Percentiles rank a stretch among this genome's conserved stretches.
Evolutionary conservation across 2,797 vertebrate species (phyloP).

Genomic region (Anas acuta): DNA sequence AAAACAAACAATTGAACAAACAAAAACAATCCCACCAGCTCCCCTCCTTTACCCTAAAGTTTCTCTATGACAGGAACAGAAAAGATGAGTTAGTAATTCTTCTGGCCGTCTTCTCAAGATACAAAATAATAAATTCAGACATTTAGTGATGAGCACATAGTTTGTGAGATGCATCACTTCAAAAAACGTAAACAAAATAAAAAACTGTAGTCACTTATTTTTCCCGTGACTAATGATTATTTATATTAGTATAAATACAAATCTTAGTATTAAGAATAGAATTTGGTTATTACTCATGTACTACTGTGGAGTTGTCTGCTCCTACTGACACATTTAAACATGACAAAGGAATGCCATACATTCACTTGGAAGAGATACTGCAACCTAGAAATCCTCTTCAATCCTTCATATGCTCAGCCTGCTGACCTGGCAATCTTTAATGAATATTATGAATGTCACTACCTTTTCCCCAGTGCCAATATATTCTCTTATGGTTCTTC

Average conservation of each 20-base stretch:
- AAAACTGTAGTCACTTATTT: not conserved
- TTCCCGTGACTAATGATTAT: not conserved
- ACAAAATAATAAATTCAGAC: not conserved
- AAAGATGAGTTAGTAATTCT: not conserved
- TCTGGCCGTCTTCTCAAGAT: not conserved
- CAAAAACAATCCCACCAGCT: not conserved
- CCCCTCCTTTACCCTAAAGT: not conserved
- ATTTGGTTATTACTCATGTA: not conserved
- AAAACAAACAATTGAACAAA: conserved; percentile 7
- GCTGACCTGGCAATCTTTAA: not conserved
- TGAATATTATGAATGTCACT: not conserved
- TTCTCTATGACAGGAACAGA: not conserved
- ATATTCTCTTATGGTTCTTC: not conserved
- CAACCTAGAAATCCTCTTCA: not conserved
- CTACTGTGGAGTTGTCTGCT: not conserved
- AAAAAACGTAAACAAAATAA: not conserved
- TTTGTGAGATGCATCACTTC: not conserved
- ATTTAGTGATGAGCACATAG: not conserved
- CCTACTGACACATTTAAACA: not conserved
- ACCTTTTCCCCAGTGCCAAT: not conserved
- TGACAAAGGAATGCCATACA: not conserved
- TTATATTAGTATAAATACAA: not conserved
- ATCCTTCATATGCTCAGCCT: not conserved
- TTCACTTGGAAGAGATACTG: not conserved
- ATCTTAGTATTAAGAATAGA: not conserved